Evolutionary conservation across 2,888 invertebrate genomes (phyloP).

Genomic region (Brachypterus glaber): DNA sequence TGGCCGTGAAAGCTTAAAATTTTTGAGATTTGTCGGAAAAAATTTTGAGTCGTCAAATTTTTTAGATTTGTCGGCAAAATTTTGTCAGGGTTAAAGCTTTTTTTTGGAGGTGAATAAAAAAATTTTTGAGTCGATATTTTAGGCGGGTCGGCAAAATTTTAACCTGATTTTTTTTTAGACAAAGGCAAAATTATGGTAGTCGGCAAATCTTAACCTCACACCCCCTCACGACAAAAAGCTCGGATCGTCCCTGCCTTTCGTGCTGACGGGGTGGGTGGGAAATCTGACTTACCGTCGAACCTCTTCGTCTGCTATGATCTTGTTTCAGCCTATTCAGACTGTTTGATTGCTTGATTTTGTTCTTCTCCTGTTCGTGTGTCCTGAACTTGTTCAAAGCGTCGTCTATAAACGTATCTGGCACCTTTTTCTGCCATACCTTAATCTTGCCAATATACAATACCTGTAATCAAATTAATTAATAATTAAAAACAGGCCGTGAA

Average conservation of each 20-base stretch:
- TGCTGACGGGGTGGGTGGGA: background rate
- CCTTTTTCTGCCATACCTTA: conserved; percentile 75
- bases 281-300: conserved; percentile 35
- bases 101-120: no score
- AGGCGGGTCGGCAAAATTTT: no score
- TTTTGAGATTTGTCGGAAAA: no score
- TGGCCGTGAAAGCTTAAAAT: no score
- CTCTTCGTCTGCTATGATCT: conserved; percentile 30
- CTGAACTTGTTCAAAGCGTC: conserved; percentile 80
- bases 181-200: no score
- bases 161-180: no score
- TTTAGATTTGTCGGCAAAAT: no score
- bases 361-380: conserved; percentile 66
- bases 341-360: conserved; percentile 28
- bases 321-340: conserved; percentile 31
- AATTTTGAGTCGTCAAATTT: no score
- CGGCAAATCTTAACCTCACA: no score
- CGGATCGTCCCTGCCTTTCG: background rate
- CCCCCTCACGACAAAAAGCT: no score
- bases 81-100: no score
- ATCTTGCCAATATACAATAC: conserved; percentile 89
- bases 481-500: background rate
- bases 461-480: conserved; percentile 38
- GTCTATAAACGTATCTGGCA: conserved; percentile 81
- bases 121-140: no score